phyloP scores from a whole-genome alignment of 2,113 vertebrate species.

The Numida meleagris region DNA sequence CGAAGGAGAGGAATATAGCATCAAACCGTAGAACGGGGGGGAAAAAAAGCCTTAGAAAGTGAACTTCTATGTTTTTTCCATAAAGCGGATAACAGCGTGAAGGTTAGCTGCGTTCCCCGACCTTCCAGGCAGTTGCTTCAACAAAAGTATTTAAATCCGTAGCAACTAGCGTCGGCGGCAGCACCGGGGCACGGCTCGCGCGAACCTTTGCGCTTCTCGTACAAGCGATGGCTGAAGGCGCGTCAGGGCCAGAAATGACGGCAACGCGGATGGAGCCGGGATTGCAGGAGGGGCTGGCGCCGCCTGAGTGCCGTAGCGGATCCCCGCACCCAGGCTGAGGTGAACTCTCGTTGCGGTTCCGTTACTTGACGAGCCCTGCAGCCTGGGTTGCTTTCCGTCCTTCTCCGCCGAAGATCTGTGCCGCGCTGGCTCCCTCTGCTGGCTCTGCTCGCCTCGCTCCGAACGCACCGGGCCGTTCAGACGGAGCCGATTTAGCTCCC shows the following conservation, averaged over 20 bases:
- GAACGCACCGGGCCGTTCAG: not conserved
- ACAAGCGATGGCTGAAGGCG: not conserved
- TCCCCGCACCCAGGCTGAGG: not conserved
- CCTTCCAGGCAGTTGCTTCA: not conserved
- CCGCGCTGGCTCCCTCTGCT: conserved; percentile 72
- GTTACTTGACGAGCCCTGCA: not conserved
- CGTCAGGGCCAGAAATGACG: not conserved
- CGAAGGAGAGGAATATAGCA: not conserved
- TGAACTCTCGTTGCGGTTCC: not conserved
- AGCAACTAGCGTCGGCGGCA: not conserved
- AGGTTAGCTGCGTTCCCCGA: not conserved
- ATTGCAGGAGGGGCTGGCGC: not conserved
- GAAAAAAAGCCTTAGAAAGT: too few species aligned
- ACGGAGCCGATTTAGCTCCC: accelerated
- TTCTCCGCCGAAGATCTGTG: not conserved
- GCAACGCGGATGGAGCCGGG: not conserved
- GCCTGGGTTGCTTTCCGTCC: not conserved
- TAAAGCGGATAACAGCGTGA: not conserved
- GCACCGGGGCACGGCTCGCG: accelerated
- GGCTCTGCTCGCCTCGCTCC: not conserved
- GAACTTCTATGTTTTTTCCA: not conserved
- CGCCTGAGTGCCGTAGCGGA: not conserved
- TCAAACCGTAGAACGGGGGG: not conserved
- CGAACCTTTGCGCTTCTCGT: not conserved
- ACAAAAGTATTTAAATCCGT: not conserved